phyloP scores from a whole-genome alignment of 1,140 invertebrate species.

The Druon quercuslanigerum region DNA sequence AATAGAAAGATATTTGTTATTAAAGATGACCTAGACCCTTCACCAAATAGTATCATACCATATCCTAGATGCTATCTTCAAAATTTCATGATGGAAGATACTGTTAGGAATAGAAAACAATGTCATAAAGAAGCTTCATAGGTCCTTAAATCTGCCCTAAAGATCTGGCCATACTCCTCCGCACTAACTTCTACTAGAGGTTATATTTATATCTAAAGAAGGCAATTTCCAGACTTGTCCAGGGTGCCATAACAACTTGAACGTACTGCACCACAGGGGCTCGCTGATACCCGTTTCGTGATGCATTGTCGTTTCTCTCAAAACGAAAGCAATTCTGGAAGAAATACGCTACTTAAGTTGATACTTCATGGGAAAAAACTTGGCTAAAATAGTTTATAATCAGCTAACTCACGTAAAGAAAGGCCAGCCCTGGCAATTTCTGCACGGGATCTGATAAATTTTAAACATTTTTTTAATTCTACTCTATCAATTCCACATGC shows the following conservation, averaged over 20 bases:
- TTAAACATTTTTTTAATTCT: no score
- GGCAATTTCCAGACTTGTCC: constrained; percentile 19
- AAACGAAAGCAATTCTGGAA: background rate
- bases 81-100: background rate
- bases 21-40: background rate
- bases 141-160: constrained; percentile 6
- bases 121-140: background rate
- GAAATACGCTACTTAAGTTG: constrained; percentile 1
- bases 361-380: background rate
- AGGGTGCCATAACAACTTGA: constrained; percentile 28
- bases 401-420: no score
- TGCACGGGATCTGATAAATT: no score
- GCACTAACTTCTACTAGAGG: constrained; percentile 17
- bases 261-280: constrained; percentile 20
- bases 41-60: background rate
- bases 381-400: no score
- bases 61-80: background rate
- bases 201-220: constrained; percentile 24
- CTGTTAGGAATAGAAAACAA: background rate
- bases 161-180: background rate
- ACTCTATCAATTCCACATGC: no score
- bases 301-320: constrained; percentile 30
- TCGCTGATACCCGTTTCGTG: constrained; percentile 18
- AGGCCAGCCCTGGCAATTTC: no score
- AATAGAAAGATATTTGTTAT: no score